Conservation (phyloP, 1,140 invertebrate genomes). For the Gerris buenoi region DNA sequence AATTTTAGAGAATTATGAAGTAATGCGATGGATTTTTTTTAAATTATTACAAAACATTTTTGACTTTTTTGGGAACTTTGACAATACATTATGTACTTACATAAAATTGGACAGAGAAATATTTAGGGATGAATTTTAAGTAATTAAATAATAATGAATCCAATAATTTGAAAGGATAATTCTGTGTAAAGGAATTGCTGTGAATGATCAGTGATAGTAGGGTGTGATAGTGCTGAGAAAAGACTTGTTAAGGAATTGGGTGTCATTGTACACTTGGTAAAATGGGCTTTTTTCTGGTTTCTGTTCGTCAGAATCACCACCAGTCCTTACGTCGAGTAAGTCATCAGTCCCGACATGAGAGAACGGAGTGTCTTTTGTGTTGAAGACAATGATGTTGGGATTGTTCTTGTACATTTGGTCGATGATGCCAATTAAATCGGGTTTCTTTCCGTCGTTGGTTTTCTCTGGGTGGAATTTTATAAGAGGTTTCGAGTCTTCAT, state of each 20-base stretch:
- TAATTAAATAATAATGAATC: no score
- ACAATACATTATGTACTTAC: no score
- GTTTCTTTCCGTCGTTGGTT: background rate
- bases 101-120: no score
- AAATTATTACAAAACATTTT: no score
- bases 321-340: background rate
- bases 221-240: background rate
- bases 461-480: background rate
- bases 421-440: background rate
- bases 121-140: no score
- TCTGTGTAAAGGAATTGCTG: no score
- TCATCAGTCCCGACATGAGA: background rate
- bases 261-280: background rate
- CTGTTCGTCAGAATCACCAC: background rate
- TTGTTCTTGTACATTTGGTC: background rate
- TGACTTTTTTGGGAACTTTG: no score
- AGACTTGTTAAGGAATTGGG: background rate
- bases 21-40: no score
- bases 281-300: background rate
- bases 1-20: no score
- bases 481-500: background rate
- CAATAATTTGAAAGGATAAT: no score
- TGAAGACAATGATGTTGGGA: background rate
- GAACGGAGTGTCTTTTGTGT: background rate
- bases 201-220: background rate